phyloP scores from a whole-genome alignment of 2,888 invertebrate genomes.

The Nowickia ferox region DNA sequence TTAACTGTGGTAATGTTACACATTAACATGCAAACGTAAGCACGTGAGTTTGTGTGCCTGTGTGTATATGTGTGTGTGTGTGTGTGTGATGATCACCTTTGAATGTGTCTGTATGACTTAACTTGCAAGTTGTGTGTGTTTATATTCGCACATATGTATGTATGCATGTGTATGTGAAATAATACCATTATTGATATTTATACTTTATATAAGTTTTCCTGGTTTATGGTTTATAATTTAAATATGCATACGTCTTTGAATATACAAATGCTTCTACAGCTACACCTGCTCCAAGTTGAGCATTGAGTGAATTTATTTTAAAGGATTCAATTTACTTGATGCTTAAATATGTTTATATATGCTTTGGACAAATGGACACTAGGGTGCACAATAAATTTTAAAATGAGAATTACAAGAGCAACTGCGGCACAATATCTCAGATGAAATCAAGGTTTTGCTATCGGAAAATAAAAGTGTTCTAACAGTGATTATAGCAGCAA shows the following conservation, averaged over 20 bases:
- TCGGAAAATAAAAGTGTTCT: no score
- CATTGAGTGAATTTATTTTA: conserved; percentile 17
- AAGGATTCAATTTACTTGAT: conserved; percentile 49
- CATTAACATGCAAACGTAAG: neutral
- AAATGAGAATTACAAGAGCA: neutral
- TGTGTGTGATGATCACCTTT: conserved; percentile 69
- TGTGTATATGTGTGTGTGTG: conserved; percentile 9
- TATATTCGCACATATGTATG: conserved; percentile 72
- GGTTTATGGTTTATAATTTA: conserved; percentile 64
- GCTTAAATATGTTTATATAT: neutral
- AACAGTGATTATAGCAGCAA: no score
- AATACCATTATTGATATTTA: conserved; percentile 57
- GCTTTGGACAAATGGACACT: conserved; percentile 15
- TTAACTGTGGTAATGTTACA: conserved; percentile 53
- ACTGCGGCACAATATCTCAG: no score
- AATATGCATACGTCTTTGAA: conserved; percentile 41
- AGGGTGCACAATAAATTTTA: conserved; percentile 1
- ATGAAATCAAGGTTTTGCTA: neutral
- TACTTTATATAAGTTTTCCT: conserved; percentile 54
- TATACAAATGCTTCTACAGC: neutral
- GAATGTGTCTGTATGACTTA: neutral
- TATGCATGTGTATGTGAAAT: conserved; percentile 72
- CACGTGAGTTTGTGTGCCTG: conserved; percentile 71
- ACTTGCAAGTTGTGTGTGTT: conserved; percentile 3
- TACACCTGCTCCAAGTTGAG: conserved; percentile 10